Evolutionary conservation across 1,140 invertebrate genomes (phyloP).

Genomic region (Papilio polytes): DNA sequence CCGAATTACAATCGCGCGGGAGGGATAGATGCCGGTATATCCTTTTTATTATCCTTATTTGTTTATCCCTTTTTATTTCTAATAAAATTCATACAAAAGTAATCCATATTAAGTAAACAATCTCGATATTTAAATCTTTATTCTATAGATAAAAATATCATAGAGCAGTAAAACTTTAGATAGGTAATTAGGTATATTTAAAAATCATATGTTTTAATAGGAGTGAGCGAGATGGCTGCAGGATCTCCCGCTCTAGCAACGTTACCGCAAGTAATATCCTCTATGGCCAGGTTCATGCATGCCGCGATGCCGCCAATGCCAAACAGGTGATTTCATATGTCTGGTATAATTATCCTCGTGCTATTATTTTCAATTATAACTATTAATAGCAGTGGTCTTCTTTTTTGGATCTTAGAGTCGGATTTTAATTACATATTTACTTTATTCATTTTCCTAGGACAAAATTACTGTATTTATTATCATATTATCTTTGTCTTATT

Average conservation of each 20-base stretch:
- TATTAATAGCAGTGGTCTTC: not conserved
- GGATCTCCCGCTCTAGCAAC: slow-evolving; percentile 73
- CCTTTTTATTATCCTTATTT: slow-evolving; percentile 1
- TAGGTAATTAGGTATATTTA: not conserved
- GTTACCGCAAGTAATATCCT: slow-evolving; percentile 76
- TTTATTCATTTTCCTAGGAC: no score
- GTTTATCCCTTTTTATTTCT: not conserved
- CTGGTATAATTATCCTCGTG: not conserved
- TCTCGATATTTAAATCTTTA: no score
- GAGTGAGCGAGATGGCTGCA: slow-evolving; percentile 74
- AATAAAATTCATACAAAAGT: no score
- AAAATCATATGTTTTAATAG: slow-evolving; percentile 43
- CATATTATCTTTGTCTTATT: no score
- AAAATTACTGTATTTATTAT: no score
- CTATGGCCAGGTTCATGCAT: slow-evolving; percentile 77
- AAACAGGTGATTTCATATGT: slow-evolving; percentile 56
- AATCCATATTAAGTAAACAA: no score
- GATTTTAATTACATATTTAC: no score
- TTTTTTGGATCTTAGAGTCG: no score
- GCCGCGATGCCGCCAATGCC: slow-evolving; percentile 59
- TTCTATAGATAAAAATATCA: not conserved
- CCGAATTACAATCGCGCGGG: slow-evolving; percentile 75
- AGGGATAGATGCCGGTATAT: slow-evolving; percentile 72
- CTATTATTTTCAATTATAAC: no score
- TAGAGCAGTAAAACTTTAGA: not conserved